Conservation (phyloP, 2,888 invertebrate species). For the Ormyrus labotus region DNA sequence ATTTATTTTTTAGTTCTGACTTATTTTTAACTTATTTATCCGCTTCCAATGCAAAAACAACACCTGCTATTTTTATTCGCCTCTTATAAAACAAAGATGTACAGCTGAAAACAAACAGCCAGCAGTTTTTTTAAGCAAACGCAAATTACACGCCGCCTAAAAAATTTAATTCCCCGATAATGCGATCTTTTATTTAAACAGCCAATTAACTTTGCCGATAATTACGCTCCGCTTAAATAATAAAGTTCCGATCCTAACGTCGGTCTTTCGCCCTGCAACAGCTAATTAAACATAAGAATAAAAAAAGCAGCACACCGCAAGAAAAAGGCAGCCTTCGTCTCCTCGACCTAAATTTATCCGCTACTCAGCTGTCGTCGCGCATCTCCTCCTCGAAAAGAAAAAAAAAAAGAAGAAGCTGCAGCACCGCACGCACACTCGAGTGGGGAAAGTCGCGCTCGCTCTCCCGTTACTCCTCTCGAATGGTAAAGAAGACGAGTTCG, state of each 20-base stretch:
- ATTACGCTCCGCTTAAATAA: constrained; percentile 4
- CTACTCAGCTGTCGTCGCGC: constrained; percentile 6
- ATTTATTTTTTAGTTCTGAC: too few species aligned
- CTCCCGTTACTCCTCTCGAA: constrained; percentile 25
- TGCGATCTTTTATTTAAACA: constrained; percentile 15
- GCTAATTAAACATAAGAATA: constrained; percentile 46
- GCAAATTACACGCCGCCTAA: too few species aligned
- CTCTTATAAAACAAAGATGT: too few species aligned
- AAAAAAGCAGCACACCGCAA: not conserved
- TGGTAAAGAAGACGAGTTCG: constrained; percentile 35
- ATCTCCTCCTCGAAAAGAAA: not conserved
- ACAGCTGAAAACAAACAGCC: too few species aligned
- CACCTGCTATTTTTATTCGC: too few species aligned
- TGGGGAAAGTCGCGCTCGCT: constrained; percentile 34
- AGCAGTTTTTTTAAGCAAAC: too few species aligned
- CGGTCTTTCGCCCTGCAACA: not conserved
- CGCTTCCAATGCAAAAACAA: too few species aligned
- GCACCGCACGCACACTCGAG: constrained; percentile 22
- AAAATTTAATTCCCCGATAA: not conserved
- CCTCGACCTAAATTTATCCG: constrained; percentile 49
- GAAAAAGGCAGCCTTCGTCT: not conserved
- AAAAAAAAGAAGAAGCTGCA: not conserved
- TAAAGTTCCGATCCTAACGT: not conserved
- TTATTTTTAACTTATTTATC: too few species aligned
- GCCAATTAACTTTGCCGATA: constrained; percentile 5